These are phyloP conservation scores for Amiota minor DNA, from an alignment of 2,888 invertebrate species.

Conservation along the genomic window DNA sequence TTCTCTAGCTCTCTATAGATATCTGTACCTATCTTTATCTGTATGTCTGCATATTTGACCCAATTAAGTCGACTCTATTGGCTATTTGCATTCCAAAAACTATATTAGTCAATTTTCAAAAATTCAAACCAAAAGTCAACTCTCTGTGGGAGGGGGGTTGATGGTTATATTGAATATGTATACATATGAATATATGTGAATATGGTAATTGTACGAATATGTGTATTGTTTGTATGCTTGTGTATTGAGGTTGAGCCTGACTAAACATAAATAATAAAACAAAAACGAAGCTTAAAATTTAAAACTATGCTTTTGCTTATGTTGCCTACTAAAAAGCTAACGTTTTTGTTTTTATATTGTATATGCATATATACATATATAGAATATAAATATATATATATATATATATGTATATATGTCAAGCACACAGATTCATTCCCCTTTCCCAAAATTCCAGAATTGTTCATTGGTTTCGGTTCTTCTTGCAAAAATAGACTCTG, in stretches of 20 bases:
- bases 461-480: not conserved
- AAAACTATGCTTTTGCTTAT: not conserved
- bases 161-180: no score
- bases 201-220: not conserved
- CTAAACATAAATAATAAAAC: slow-evolving; percentile 16
- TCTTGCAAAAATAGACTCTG: not conserved
- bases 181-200: no score
- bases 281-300: not conserved
- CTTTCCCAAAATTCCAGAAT: no score
- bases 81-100: slow-evolving; percentile 57
- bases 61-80: slow-evolving; percentile 54
- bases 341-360: slow-evolving; percentile 3
- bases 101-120: slow-evolving; percentile 48
- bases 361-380: no score
- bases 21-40: slow-evolving; percentile 18
- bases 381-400: no score
- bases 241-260: slow-evolving; percentile 7
- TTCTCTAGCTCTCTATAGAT: not conserved
- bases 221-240: not conserved
- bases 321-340: slow-evolving; percentile 5
- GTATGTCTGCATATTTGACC: slow-evolving; percentile 64
- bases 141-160: slow-evolving; percentile 18
- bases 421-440: no score
- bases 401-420: no score
- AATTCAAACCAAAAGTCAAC: slow-evolving; percentile 25